Conservation (phyloP, 1,140 invertebrate genomes). For the Laupala kohalensis region DNA sequence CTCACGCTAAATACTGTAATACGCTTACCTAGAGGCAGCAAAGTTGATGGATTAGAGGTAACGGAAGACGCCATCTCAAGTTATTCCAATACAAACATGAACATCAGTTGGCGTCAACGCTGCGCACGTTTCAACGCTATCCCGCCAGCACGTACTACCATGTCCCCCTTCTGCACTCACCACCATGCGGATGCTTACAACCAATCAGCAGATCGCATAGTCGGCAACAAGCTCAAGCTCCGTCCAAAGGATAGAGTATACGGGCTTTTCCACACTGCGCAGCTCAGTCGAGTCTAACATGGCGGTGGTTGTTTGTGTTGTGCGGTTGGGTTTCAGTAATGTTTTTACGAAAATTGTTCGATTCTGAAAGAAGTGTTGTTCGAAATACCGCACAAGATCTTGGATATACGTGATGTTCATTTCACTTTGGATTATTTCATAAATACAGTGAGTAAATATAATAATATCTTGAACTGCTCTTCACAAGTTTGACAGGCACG, state of each 20-base stretch:
- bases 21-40: slow-evolving; percentile 49
- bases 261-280: background rate
- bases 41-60: slow-evolving; percentile 49
- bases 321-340: slow-evolving; percentile 1
- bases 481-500: slow-evolving; percentile 7
- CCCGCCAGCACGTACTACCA: too few relatives aligned
- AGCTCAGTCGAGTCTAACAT: slow-evolving; percentile 4
- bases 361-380: slow-evolving; percentile 7
- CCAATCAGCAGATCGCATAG: background rate
- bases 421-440: background rate
- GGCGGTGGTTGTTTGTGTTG: slow-evolving; percentile 2
- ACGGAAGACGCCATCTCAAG: slow-evolving; percentile 25
- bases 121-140: too few relatives aligned
- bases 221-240: background rate
- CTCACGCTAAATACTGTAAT: background rate
- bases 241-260: background rate
- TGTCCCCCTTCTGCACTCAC: too few relatives aligned
- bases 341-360: slow-evolving; percentile 7
- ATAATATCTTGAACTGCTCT: background rate
- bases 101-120: too few relatives aligned
- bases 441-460: slow-evolving; percentile 1
- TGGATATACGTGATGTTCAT: background rate
- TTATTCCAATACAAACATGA: too few relatives aligned
- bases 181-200: background rate
- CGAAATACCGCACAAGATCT: background rate